Percentiles rank a stretch among this genome's conserved stretches.
Conservation (phyloP, 1,140 invertebrate genomes). For the Drosophila arawakana region DNA sequence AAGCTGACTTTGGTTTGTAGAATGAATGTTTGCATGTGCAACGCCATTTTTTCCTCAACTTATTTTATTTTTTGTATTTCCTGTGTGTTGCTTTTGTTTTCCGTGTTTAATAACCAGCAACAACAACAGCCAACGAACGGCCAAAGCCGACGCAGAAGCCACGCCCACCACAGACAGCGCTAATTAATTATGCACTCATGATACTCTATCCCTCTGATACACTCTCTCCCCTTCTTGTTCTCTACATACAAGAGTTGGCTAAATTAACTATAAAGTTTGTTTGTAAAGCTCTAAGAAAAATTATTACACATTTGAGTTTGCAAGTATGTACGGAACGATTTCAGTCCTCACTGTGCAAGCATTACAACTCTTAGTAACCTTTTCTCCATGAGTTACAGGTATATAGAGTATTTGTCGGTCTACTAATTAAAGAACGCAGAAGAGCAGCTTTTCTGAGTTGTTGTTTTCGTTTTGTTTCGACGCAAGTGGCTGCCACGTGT, state of each 20-base stretch:
- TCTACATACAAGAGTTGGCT: neutral
- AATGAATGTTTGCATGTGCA: constrained; percentile 36
- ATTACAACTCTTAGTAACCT: no score
- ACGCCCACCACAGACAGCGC: constrained; percentile 48
- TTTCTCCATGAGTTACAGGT: no score
- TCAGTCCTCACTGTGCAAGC: no score
- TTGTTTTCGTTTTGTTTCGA: constrained; percentile 17
- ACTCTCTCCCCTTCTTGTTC: neutral
- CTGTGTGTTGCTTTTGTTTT: constrained; percentile 33
- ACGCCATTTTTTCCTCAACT: constrained; percentile 12
- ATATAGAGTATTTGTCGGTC: constrained; percentile 8
- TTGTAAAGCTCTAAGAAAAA: neutral
- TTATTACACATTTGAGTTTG: neutral
- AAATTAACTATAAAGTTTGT: neutral
- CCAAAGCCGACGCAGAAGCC: constrained; percentile 23
- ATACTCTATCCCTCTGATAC: neutral
- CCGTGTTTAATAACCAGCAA: constrained; percentile 47
- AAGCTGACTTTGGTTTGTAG: constrained; percentile 10
- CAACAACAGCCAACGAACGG: constrained; percentile 21
- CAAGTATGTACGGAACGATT: no score
- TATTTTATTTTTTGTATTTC: constrained; percentile 18
- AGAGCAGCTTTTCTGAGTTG: neutral
- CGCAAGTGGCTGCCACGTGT: constrained; percentile 47
- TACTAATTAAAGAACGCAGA: neutral
- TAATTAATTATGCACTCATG: constrained; percentile 57